Conservation (phyloP, 1,140 invertebrate species). For the Cydia fagiglandana region DNA sequence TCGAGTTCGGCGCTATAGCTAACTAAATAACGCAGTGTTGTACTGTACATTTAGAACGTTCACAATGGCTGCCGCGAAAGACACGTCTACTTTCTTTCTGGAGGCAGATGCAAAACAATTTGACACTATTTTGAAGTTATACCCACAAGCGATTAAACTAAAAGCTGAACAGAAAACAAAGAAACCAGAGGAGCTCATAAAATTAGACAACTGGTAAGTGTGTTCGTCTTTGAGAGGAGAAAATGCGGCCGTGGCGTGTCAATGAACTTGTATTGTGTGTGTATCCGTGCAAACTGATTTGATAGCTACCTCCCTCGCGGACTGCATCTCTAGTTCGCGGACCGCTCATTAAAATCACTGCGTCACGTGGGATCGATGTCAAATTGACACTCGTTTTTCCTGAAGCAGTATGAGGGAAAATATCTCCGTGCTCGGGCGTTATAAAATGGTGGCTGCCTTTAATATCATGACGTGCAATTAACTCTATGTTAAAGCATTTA, state of each 20-base stretch:
- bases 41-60: constrained; percentile 81
- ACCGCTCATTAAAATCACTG: constrained; percentile 82
- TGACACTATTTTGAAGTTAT: constrained; percentile 92
- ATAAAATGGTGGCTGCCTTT: constrained; percentile 79
- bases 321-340: constrained; percentile 81
- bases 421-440: constrained; percentile 75
- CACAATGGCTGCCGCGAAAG: constrained; percentile 91
- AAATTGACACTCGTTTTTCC: constrained; percentile 80
- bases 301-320: constrained; percentile 81
- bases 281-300: constrained; percentile 81
- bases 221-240: constrained; percentile 75
- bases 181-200: constrained; percentile 95
- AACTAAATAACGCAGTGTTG: constrained; percentile 78
- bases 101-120: constrained; percentile 92
- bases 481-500: constrained; percentile 48
- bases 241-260: constrained; percentile 80
- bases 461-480: constrained; percentile 69
- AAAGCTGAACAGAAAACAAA: constrained; percentile 93
- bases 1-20: constrained; percentile 79
- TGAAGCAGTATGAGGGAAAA: constrained; percentile 76
- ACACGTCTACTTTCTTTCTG: constrained; percentile 94
- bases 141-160: constrained; percentile 91
- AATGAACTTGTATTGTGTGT: constrained; percentile 81
- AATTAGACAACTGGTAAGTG: constrained; percentile 95
- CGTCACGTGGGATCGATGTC: constrained; percentile 83